A percentile compares a stretch with the other conserved stretches of the same genome.
Conservation (phyloP, 2,113 vertebrate genomes). For the Geococcyx californianus region DNA sequence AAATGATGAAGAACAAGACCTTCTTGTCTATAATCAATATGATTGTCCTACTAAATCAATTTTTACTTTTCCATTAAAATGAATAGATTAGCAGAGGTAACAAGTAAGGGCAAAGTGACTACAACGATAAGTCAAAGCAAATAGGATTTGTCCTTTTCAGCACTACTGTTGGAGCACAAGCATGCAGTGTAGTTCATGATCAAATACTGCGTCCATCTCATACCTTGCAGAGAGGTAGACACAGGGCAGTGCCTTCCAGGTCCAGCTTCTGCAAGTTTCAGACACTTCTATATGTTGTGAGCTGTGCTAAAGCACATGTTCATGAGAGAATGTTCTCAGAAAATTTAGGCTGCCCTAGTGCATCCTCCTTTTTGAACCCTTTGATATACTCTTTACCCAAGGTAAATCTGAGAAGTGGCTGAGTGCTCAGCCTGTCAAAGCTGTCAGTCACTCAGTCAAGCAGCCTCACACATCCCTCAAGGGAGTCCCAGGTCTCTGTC, state of each 20-base stretch:
- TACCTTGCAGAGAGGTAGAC: not conserved
- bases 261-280: not conserved
- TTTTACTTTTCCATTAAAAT: slow-evolving; percentile 34
- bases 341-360: not conserved
- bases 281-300: too few relatives aligned
- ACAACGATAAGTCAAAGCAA: not conserved
- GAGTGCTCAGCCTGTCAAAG: not conserved
- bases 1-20: not conserved
- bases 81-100: not conserved
- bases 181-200: not conserved
- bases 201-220: not conserved
- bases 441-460: not conserved
- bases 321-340: not conserved
- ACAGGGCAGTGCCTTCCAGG: not conserved
- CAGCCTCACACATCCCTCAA: not conserved
- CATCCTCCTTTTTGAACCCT: not conserved
- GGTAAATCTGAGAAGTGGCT: not conserved
- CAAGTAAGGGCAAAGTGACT: not conserved
- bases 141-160: slow-evolving; percentile 1
- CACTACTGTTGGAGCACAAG: not conserved
- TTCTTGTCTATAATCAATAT: not conserved
- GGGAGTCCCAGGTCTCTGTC: not conserved
- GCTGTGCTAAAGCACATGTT: not conserved
- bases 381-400: not conserved
- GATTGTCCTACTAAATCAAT: not conserved